Conservation (phyloP, 53 echinoderm and acorn worm genomes). For the Pentamera pediparva region DNA sequence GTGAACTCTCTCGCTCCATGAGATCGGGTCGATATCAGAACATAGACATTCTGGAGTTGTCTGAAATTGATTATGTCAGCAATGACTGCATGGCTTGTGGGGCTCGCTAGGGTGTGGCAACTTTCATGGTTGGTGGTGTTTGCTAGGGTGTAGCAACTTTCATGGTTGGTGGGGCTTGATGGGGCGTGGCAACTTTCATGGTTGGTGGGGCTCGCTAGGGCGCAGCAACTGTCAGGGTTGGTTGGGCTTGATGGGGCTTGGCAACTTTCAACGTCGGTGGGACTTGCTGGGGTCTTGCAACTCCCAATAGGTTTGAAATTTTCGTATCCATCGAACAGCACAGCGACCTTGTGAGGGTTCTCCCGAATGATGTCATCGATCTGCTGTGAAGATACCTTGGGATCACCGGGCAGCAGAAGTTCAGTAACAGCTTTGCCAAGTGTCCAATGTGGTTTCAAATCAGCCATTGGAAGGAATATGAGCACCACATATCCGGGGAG, state of each 20-base stretch:
- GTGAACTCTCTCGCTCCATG: not conserved
- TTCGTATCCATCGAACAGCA: conserved; percentile 2
- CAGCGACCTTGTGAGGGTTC: not conserved
- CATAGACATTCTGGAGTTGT: not conserved
- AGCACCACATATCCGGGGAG: not conserved
- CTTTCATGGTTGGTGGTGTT: not conserved
- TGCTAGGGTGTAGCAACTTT: not conserved
- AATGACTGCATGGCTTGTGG: not conserved
- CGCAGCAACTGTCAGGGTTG: too few relatives aligned
- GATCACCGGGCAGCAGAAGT: not conserved
- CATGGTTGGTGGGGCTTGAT: not conserved
- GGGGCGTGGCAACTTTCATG: not conserved
- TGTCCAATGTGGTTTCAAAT: not conserved
- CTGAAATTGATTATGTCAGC: not conserved
- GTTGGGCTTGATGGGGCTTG: not conserved
- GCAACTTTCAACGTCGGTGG: not conserved
- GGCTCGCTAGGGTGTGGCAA: not conserved
- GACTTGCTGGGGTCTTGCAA: not conserved
- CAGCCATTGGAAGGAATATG: not conserved
- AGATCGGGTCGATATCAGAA: not conserved
- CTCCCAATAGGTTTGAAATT: not conserved
- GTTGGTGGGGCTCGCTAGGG: not conserved
- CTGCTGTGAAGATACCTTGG: not conserved
- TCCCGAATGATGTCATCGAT: not conserved
- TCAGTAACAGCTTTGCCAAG: conserved; percentile 5